phyloP scores from a whole-genome alignment of 2,888 invertebrate species.

The Omphaloscelis lunosa region DNA sequence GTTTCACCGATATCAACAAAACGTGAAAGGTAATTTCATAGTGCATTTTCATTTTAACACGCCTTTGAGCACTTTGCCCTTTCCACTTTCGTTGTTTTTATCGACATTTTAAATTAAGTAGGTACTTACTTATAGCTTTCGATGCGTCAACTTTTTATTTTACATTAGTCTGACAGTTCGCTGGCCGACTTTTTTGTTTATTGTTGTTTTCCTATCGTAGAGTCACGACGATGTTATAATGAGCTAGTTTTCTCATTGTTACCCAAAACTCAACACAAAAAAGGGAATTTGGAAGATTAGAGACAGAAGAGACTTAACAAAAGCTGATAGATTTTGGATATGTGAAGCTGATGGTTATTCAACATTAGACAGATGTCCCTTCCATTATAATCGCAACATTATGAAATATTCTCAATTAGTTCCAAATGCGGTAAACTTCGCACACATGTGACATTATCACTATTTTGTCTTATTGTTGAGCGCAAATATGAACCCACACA shows the following conservation, averaged over 20 bases:
- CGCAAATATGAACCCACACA: slow-evolving; percentile 89
- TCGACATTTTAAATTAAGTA: slow-evolving; percentile 70
- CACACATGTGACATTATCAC: slow-evolving; percentile 89
- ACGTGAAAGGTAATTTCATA: slow-evolving; percentile 90
- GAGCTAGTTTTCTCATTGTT: slow-evolving; percentile 39
- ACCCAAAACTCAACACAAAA: slow-evolving; percentile 23
- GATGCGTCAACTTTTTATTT: slow-evolving; percentile 58
- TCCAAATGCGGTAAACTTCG: slow-evolving; percentile 87
- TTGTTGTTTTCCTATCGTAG: slow-evolving; percentile 42
- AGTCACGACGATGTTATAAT: slow-evolving; percentile 57
- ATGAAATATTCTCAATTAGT: slow-evolving; percentile 89
- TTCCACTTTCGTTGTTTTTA: slow-evolving; percentile 84
- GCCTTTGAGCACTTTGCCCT: slow-evolving; percentile 86
- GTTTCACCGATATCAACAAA: slow-evolving; percentile 84
- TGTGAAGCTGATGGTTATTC: slow-evolving; percentile 60
- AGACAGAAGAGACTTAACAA: slow-evolving; percentile 34
- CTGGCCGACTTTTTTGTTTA: slow-evolving; percentile 62
- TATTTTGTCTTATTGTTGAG: slow-evolving; percentile 89
- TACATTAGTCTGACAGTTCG: slow-evolving; percentile 59
- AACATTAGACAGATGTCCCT: slow-evolving; percentile 84
- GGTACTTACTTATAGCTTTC: slow-evolving; percentile 47
- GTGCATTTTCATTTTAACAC: slow-evolving; percentile 87
- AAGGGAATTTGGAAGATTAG: slow-evolving; percentile 20
- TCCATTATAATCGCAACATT: slow-evolving; percentile 84
- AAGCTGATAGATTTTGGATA: slow-evolving; percentile 39